Conservation (phyloP, 2,113 vertebrate genomes). For the Scopus umbretta region DNA sequence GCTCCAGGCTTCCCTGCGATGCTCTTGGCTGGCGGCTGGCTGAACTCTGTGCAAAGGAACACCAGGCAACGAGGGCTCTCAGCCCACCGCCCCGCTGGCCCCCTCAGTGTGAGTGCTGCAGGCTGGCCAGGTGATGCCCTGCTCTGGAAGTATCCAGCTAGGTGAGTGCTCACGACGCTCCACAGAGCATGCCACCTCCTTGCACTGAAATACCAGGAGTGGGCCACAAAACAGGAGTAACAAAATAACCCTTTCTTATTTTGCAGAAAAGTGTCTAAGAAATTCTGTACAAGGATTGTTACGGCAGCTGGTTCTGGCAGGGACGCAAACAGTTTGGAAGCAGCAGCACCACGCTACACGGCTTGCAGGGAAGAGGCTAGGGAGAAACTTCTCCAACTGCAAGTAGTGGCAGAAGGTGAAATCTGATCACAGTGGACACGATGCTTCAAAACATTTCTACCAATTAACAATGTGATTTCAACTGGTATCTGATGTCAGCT, state of each 20-base stretch:
- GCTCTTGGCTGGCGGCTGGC: background rate
- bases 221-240: background rate
- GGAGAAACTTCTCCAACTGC: background rate
- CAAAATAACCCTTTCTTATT: background rate
- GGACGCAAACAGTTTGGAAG: background rate
- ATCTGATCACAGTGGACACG: background rate
- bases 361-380: background rate
- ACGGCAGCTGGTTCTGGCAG: background rate
- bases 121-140: background rate
- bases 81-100: background rate
- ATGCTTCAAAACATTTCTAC: slow-evolving; percentile 3
- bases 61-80: background rate
- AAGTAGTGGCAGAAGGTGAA: background rate
- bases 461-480: slow-evolving; percentile 12
- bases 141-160: background rate
- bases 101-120: background rate
- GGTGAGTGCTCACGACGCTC: background rate
- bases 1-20: accelerated
- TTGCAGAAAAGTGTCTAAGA: background rate
- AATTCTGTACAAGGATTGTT: background rate
- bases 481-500: background rate
- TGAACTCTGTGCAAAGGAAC: background rate
- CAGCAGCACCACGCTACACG: background rate
- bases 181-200: background rate
- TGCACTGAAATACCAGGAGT: background rate